phyloP scores from a whole-genome alignment of 2,113 vertebrate species.

The Riparia riparia region DNA sequence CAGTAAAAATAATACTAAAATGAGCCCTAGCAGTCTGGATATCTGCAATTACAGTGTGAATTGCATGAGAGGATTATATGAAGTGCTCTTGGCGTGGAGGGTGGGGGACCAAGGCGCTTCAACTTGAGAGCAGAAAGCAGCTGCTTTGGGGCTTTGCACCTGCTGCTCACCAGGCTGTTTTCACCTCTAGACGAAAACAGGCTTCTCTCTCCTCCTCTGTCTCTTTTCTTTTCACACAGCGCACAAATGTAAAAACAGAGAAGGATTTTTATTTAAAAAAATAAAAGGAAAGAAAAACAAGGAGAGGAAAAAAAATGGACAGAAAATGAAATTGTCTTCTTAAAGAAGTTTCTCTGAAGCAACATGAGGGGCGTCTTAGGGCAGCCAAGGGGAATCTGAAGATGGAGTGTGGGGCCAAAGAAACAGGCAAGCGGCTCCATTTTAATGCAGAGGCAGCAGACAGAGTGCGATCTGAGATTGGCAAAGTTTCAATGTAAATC shows the following conservation, averaged over 20 bases:
- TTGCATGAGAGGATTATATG: constrained; percentile 89
- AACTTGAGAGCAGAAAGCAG: constrained; percentile 83
- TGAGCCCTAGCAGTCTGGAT: constrained; percentile 77
- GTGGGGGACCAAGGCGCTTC: constrained; percentile 76
- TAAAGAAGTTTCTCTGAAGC: constrained; percentile 51
- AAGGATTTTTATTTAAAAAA: not conserved
- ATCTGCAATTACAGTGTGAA: constrained; percentile 90
- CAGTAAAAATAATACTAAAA: constrained; percentile 79
- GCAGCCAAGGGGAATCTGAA: constrained; percentile 49
- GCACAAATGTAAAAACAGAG: constrained; percentile 56
- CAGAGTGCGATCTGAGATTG: constrained; percentile 80
- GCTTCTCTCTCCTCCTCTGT: constrained; percentile 51
- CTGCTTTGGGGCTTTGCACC: constrained; percentile 87
- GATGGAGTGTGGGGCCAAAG: constrained; percentile 44
- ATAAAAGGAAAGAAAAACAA: not conserved
- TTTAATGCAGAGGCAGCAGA: constrained; percentile 81
- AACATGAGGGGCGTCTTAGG: constrained; percentile 32
- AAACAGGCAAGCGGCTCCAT: constrained; percentile 71
- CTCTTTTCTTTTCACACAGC: constrained; percentile 61
- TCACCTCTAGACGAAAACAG: constrained; percentile 81
- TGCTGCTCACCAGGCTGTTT: constrained; percentile 86
- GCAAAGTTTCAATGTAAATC: constrained; percentile 85
- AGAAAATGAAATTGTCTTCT: constrained; percentile 13
- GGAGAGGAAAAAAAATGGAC: not conserved
- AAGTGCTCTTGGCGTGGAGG: constrained; percentile 86